Evolutionary conservation across 2,797 vertebrate genomes (phyloP).

Genomic region (Threskiornis aethiopicus): DNA sequence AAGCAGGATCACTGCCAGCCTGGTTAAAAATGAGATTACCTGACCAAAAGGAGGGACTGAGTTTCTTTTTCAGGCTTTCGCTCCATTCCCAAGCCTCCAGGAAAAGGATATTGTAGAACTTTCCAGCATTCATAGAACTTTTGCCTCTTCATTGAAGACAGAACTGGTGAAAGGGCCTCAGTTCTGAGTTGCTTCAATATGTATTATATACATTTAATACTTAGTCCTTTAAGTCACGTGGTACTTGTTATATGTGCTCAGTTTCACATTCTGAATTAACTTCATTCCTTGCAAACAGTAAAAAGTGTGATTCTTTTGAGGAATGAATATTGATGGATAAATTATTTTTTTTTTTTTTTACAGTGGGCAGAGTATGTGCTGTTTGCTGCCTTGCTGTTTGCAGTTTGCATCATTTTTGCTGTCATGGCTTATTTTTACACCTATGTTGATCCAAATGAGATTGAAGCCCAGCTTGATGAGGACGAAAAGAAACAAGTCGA

Average conservation of each 20-base stretch:
- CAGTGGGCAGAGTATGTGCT: conserved; percentile 94
- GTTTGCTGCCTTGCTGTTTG: conserved; percentile 87
- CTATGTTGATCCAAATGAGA: conserved; percentile 85
- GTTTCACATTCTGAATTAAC: background rate
- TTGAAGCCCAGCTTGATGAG: conserved; percentile 84
- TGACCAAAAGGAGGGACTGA: background rate
- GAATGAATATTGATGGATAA: background rate
- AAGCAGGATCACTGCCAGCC: background rate
- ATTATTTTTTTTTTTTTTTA: background rate
- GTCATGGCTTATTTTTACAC: conserved; percentile 92
- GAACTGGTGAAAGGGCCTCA: background rate
- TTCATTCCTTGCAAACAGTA: background rate
- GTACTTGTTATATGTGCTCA: background rate
- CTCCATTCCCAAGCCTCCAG: background rate
- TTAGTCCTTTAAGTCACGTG: background rate
- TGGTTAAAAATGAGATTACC: background rate
- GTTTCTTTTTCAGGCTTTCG: background rate
- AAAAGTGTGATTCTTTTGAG: background rate
- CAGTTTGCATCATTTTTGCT: conserved; percentile 88
- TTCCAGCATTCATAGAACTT: background rate
- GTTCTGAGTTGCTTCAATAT: background rate
- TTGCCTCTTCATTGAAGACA: background rate
- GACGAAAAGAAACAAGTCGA: conserved; percentile 31
- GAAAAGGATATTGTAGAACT: background rate
- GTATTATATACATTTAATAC: background rate